phyloP scores from a whole-genome alignment of 2,797 vertebrate species.

The Acrocephalus scirpaceus region DNA sequence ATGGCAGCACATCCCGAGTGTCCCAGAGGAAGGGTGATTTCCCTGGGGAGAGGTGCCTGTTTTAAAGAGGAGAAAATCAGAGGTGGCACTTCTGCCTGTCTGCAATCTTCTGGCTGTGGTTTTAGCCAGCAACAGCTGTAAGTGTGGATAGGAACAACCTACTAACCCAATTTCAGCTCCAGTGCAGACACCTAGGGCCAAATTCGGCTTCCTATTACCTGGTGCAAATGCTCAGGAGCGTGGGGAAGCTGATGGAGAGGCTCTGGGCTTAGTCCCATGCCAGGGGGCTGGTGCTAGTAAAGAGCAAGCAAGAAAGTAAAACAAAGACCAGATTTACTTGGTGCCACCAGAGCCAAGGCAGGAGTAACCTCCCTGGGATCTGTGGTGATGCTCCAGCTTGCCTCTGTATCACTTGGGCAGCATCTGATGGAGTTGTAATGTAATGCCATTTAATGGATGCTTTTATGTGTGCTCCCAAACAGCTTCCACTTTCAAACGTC shows the following conservation, averaged over 20 bases:
- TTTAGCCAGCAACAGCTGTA: neutral
- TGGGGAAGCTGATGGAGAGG: too few species aligned
- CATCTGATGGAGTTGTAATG: neutral
- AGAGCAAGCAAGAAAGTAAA: neutral
- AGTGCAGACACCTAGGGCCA: neutral
- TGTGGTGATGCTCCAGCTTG: neutral
- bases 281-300: too few species aligned
- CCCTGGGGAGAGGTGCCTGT: rapidly evolving
- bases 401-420: neutral
- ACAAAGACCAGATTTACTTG: neutral
- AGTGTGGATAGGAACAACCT: neutral
- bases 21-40: neutral
- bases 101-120: neutral
- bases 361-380: neutral
- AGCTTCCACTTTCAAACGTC: neutral
- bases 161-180: neutral
- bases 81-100: rapidly evolving
- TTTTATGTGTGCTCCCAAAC: neutral
- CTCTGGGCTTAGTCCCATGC: neutral
- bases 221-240: neutral
- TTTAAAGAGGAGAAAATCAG: neutral
- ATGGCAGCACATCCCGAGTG: rapidly evolving
- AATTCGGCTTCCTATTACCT: neutral
- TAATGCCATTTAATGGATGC: conserved; percentile 8
- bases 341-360: neutral